Conservation (phyloP, 2,113 vertebrate species). For the Sinocyclocheilus rhinocerous region DNA sequence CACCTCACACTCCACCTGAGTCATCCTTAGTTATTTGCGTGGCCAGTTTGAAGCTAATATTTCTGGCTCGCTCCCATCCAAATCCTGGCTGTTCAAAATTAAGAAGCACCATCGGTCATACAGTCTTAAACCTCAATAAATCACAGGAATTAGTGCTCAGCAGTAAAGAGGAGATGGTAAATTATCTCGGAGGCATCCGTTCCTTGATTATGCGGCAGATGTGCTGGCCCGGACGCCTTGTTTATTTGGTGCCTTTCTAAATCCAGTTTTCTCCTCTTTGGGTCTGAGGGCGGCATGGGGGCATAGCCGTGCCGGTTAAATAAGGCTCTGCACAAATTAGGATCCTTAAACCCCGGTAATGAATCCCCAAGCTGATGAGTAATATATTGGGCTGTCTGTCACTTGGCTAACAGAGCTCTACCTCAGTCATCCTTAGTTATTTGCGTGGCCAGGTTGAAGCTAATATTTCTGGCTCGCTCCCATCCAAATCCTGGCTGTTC, state of each 20-base stretch:
- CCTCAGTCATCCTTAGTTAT: too few species aligned
- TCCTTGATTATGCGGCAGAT: constrained; percentile 50
- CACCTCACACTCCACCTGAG: constrained; percentile 10
- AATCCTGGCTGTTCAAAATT: neutral
- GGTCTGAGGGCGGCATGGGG: constrained; percentile 35
- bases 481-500: constrained; percentile 11
- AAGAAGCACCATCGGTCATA: neutral
- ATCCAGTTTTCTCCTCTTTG: constrained; percentile 33
- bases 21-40: constrained; percentile 11
- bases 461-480: constrained; percentile 21
- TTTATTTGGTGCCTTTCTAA: constrained; percentile 51
- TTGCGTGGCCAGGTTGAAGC: constrained; percentile 19
- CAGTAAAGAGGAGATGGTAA: constrained; percentile 29
- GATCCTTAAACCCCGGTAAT: constrained; percentile 46
- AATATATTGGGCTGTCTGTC: constrained; percentile 55
- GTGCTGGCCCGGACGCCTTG: constrained; percentile 40
- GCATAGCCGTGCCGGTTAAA: constrained; percentile 55
- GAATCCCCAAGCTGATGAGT: constrained; percentile 57
- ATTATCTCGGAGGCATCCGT: constrained; percentile 43
- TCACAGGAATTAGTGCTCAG: constrained; percentile 25
- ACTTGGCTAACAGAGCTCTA: constrained; percentile 52
- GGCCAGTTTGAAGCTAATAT: constrained; percentile 27
- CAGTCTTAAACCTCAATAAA: constrained; percentile 49
- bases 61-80: constrained; percentile 14
- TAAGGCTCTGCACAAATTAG: constrained; percentile 54